Percentiles rank a stretch among this genome's conserved stretches.
phyloP scores from a whole-genome alignment of 35 echinoderm and acorn worm species.

The Nesometra sesokonis region DNA sequence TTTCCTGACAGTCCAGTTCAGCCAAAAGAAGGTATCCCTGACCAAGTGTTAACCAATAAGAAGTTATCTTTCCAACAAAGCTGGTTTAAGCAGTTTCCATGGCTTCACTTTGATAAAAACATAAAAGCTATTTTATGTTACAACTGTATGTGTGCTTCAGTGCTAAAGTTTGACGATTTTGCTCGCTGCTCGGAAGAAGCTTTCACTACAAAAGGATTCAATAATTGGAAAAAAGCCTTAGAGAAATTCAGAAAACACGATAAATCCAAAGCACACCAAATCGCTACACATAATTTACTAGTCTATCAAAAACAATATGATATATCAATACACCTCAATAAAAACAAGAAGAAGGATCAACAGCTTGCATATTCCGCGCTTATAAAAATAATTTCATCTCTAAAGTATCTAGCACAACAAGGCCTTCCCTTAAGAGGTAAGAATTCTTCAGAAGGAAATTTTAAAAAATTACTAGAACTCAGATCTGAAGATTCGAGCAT shows the following conservation, averaged over 20 bases:
- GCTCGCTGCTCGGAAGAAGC: neutral
- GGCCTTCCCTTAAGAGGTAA: neutral
- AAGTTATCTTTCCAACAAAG: too few relatives aligned
- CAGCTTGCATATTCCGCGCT: neutral
- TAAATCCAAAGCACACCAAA: neutral
- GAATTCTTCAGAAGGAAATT: neutral
- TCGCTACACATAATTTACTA: neutral
- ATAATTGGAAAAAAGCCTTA: neutral
- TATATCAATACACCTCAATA: neutral
- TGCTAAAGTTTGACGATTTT: too few relatives aligned
- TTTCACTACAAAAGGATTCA: neutral
- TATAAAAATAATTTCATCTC: neutral
- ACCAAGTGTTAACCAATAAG: too few relatives aligned
- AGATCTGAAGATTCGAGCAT: neutral
- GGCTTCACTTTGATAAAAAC: too few relatives aligned
- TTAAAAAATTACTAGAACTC: too few relatives aligned
- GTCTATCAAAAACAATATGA: neutral
- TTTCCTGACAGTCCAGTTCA: too few relatives aligned
- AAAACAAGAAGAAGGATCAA: neutral
- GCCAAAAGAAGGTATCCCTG: too few relatives aligned
- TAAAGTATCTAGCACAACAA: neutral
- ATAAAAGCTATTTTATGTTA: too few relatives aligned
- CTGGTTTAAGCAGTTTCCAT: too few relatives aligned
- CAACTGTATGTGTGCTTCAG: too few relatives aligned
- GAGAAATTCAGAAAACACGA: neutral